These are phyloP conservation scores for Drosophila siamana DNA, from an alignment of 2,888 invertebrate genomes.

Conservation along the genomic window DNA sequence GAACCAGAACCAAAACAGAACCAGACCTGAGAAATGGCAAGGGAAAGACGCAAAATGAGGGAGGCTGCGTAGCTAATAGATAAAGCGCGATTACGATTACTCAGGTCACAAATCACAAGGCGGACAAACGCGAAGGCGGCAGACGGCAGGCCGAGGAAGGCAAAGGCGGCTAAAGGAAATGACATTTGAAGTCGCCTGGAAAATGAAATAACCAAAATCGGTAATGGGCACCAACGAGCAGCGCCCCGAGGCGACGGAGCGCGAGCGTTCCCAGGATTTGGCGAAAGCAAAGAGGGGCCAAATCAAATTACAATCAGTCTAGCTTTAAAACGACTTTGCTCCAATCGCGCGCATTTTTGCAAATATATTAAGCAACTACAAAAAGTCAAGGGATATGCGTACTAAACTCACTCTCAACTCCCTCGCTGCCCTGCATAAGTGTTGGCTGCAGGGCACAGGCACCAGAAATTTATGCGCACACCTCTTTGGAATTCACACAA, in stretches of 20 bases:
- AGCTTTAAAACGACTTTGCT: conserved; percentile 67
- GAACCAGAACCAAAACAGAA: background rate
- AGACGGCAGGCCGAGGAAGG: no score
- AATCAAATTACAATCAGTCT: conserved; percentile 78
- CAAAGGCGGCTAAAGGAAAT: conserved; percentile 57
- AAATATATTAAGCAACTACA: conserved; percentile 41
- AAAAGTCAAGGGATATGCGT: conserved; percentile 23
- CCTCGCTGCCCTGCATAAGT: conserved; percentile 53
- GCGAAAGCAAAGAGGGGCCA: conserved; percentile 14
- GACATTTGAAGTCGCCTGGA: conserved; percentile 71
- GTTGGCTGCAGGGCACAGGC: conserved; percentile 61
- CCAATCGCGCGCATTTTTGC: conserved; percentile 11
- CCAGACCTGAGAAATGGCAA: conserved; percentile 2
- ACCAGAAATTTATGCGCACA: conserved; percentile 73
- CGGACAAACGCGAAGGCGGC: no score
- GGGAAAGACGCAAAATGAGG: conserved; percentile 31
- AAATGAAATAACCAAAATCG: conserved; percentile 73
- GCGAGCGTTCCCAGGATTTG: no score
- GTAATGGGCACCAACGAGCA: conserved; percentile 48
- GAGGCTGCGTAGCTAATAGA: conserved; percentile 70
- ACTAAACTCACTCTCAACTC: background rate
- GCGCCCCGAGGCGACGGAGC: conserved; percentile 1
- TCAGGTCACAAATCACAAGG: conserved; percentile 68
- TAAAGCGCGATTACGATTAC: conserved; percentile 71
- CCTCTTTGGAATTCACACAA: conserved; percentile 64